A percentile compares a stretch with the other conserved stretches of the same genome.
Conservation (phyloP, 2,888 invertebrate genomes). For the Germaria angustata region DNA sequence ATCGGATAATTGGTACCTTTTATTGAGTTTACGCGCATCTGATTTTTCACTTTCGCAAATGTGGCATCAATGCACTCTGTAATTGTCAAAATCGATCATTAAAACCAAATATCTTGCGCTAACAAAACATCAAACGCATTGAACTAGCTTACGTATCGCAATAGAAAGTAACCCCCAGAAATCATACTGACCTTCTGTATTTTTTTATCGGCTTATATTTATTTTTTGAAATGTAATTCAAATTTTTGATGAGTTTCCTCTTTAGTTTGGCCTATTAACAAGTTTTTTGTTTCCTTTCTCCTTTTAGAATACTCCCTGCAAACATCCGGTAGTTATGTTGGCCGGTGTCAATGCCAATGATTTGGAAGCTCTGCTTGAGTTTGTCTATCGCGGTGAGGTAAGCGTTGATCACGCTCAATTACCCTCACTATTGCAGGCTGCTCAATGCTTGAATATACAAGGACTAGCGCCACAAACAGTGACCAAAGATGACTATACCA, state of each 20-base stretch:
- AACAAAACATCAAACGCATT: no score
- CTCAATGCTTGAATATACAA: constrained; percentile 83
- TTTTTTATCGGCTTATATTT: no score
- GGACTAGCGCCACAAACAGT: constrained; percentile 82
- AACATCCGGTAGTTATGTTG: constrained; percentile 84
- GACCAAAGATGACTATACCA: constrained; percentile 80
- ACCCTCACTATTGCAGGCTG: constrained; percentile 83
- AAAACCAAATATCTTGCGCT: no score
- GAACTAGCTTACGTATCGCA: no score
- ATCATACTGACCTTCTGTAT: no score
- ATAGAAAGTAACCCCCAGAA: no score
- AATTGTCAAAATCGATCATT: no score
- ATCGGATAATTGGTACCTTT: no score
- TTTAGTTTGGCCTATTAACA: constrained; percentile 35
- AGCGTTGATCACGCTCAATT: constrained; percentile 84
- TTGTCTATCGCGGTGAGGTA: constrained; percentile 84
- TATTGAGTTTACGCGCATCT: no score
- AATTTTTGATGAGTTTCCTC: background rate
- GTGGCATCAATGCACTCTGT: no score
- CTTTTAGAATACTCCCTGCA: constrained; percentile 83
- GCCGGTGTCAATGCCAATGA: constrained; percentile 84
- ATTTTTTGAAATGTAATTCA: background rate
- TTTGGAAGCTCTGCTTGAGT: constrained; percentile 83
- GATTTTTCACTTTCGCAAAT: no score
- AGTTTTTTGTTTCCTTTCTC: constrained; percentile 7